Percentiles rank a stretch among this genome's conserved stretches.
Conservation (phyloP, 2,888 invertebrate species). For the Lochmaea capreae region DNA sequence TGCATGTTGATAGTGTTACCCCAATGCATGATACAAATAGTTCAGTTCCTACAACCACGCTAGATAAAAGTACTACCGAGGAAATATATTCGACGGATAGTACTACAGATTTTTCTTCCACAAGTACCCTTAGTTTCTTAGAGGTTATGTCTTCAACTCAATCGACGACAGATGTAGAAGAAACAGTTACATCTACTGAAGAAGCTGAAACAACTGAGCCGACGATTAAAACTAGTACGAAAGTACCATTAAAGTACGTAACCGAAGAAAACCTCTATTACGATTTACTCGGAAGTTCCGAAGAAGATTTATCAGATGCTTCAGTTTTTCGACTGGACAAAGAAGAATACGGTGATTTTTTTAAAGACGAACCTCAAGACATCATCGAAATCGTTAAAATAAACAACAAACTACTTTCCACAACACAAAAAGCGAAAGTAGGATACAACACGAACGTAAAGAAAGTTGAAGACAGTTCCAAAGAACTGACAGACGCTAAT, state of each 20-base stretch:
- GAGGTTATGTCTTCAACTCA: not conserved
- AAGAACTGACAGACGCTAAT: conserved; percentile 60
- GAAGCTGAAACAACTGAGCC: not conserved
- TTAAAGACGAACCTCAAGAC: conserved; percentile 66
- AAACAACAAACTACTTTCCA: conserved; percentile 54
- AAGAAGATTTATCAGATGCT: conserved; percentile 40
- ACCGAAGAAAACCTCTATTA: conserved; percentile 24
- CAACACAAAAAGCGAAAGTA: conserved; percentile 56
- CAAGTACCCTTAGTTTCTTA: not conserved
- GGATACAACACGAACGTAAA: conserved; percentile 47
- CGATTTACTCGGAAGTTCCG: conserved; percentile 19
- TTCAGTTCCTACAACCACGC: conserved; percentile 50
- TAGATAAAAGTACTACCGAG: conserved; percentile 47
- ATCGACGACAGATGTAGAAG: not conserved
- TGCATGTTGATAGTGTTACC: conserved; percentile 58
- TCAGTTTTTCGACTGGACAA: conserved; percentile 47
- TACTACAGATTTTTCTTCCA: conserved; percentile 8
- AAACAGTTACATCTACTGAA: not conserved
- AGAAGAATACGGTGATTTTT: conserved; percentile 45
- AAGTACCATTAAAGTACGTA: not conserved
- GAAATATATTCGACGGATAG: conserved; percentile 6
- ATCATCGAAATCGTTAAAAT: conserved; percentile 67
- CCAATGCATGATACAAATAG: conserved; percentile 58
- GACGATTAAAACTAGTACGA: not conserved
- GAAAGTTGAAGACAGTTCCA: conserved; percentile 52